Base-by-base conservation (phyloP, 64 coral and sea anemone species). In the Montipora sp. region DNA sequence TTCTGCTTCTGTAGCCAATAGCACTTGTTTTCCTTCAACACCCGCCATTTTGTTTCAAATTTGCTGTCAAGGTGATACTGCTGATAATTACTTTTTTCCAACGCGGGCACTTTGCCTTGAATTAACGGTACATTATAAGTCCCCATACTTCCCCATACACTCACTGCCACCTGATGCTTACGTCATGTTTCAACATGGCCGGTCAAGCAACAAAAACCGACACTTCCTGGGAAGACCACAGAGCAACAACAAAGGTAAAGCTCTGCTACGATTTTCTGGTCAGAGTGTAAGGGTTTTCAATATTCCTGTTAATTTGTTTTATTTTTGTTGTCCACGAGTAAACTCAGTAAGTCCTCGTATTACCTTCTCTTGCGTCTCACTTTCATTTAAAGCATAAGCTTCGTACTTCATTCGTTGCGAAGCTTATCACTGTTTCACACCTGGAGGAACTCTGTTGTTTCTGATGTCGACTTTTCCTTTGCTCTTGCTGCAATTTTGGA, bases 1-100 rank as follows among this genome's bases (percentile, higher is more conserved):
- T 89, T 98, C 96, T 80, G 96, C 96, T 82, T 98, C 96, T 47
- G 96, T 75, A 46, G 94, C 96, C 15, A 95, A 88, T 7, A 98
- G 80, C 63, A 98, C 94, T 72, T 92, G 53, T 55, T 80, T 87
- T 48, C 44, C 59, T 58, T 93, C 94, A 16, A 5, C 45, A 16
- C 61, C 77, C 90, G 96, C 96, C 96, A 98, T 95, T 47, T 95
- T 92, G 85, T 72, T 75, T 81, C 23, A 16, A 58, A 78, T 12
- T 9, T 83, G 90, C 46, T 73, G 69, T 80, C 46, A 76, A 80
- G 76, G 80, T 60, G 48, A 89, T 90, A 90, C 89, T 77, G 83
- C 95, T 91, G 95, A 11, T 19, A 10, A 14, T 3, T 36, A 36
- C 36, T 80, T 0, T 21, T 1, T 74, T 7, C 15, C 0, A 80